Percentiles rank a stretch among this genome's conserved stretches.
Conservation (phyloP, 2,888 invertebrate genomes). For the Temnothorax rugatulus region DNA sequence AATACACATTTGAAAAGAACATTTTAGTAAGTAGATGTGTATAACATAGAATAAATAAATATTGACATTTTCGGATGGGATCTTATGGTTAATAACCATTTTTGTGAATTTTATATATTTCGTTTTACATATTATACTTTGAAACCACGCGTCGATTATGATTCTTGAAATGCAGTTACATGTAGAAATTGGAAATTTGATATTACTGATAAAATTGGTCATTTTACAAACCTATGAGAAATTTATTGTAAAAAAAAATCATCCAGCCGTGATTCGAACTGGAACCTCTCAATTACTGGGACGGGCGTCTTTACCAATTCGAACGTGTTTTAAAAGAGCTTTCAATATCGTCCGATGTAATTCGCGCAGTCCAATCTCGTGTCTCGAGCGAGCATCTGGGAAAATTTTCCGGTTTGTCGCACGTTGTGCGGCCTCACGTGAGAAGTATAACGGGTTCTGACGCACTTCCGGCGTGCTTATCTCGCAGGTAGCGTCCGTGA, state of each 20-base stretch:
- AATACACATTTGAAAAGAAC: not conserved
- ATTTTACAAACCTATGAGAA: not conserved
- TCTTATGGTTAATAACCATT: not conserved
- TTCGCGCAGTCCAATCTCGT: not conserved
- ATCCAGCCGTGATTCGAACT: not conserved
- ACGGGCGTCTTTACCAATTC: not conserved
- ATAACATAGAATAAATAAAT: not conserved
- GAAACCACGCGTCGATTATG: not conserved
- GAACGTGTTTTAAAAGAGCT: not conserved
- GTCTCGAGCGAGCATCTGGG: not conserved
- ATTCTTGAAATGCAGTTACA: not conserved
- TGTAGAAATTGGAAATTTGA: not conserved
- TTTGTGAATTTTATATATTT: not conserved
- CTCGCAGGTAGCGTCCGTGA: constrained; percentile 52
- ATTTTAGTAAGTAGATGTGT: not conserved
- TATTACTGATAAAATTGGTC: not conserved
- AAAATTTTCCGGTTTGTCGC: constrained; percentile 20
- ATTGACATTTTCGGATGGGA: not conserved
- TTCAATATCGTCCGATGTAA: not conserved
- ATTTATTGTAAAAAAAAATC: not conserved
- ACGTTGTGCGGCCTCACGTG: constrained; percentile 20
- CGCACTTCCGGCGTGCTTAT: constrained; percentile 68
- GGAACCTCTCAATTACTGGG: not conserved
- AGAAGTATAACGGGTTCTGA: constrained; percentile 55
- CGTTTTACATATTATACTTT: not conserved